Evolutionary conservation across 2,888 invertebrate genomes (phyloP), one percentile per base, ranked within the genome.

Genomic region (Lydus trimaculatus): DNA sequence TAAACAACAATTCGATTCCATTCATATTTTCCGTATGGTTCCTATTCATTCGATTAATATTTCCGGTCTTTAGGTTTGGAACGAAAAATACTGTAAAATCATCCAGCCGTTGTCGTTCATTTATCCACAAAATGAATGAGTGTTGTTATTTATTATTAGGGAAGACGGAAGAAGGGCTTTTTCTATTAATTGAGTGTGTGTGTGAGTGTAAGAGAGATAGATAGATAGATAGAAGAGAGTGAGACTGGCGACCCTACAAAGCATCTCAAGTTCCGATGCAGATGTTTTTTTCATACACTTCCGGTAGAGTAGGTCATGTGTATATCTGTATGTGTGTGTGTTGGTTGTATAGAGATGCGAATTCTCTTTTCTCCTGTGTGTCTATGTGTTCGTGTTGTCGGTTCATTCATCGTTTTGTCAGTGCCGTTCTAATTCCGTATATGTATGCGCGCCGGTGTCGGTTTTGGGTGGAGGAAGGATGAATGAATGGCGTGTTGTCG

Each of bases 401-500:
- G 75, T 79, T 80, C 82, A 82, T 82, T 80, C 80, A 82, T 82
- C 79, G 79, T 80, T 81, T 79, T 79, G 78, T 75, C 72, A 75
- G 79, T 52, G 52, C 72, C 75, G 81, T 80, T 82, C 82, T 81
- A 82, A 81, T 81, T 82, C 81, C 80, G 80, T 80, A 81, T 80
- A 81, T 78, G 80, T 79, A 78, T 76, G 79, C 75, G 74, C 66
- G 74, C 66, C 72, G 61, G 39, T 33, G 77, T 79, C 77, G 78
- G 76, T 79, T 75, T 72, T 65, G 74, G 74, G 75, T 88, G 88
- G 87, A 84, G 73, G 85, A 67, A 70, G 77, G 76, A 79, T 79
- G 79, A 80, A 79, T 81, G 80, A 80, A 81, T 79, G 79, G 79
- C 70, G 73, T 84, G 61, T 65, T 73, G 72, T 63, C 65, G 59